Base-by-base conservation (phyloP, 2,113 vertebrate genomes). In the Dolichallabes microphthalmus region DNA sequence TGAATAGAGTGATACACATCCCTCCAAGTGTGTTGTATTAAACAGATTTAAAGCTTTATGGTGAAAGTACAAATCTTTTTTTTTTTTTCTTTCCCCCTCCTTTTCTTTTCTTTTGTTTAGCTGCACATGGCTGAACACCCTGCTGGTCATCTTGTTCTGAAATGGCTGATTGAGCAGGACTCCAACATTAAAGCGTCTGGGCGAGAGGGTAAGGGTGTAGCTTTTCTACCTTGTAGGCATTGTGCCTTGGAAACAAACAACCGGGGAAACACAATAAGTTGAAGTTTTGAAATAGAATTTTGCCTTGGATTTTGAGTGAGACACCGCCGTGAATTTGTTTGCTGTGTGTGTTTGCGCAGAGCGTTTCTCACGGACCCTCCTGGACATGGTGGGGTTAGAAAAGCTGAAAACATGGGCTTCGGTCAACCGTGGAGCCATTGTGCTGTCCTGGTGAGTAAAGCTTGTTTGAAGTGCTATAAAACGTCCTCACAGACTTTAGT, bases 151-250 rank as follows among this genome's bases (percentile, higher is more conserved):
- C 93, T 99, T 22, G 97, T 99, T 90, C 94, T 99, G 86, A 99
- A 98, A 80, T 98, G 98, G 98, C 92, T 99, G 86, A 94, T 99
- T 73, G 96, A 98, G 80, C 96, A 98, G 93, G 98, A 99, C 90
- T 87, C 93, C 86, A 95, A 94, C 71, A 92, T 96, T 94, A 93
- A 90, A 53, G 94, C 96, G 82, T 90, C 86, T 0, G 93, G 93
- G 68, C 96, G 93, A 92, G 92, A 96, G 94, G 97, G 98, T 97
- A 94, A 85, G 83, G n/a, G 55, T 30, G 50, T 22, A n/a, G 27
- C n/a, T 25, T 32, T 15, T 30, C 45, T 75, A 22, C 5, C 0
- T 15, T 64, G 32, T 22, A 35, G 39, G 4, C 45, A 45, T 63
- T 83, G 17, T 9, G 39, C 25, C n/a, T 52, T 22, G 8, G 35